phyloP scores from a whole-genome alignment of 37 sponge, comb jelly and placozoan species.

The Ianthella basta region DNA sequence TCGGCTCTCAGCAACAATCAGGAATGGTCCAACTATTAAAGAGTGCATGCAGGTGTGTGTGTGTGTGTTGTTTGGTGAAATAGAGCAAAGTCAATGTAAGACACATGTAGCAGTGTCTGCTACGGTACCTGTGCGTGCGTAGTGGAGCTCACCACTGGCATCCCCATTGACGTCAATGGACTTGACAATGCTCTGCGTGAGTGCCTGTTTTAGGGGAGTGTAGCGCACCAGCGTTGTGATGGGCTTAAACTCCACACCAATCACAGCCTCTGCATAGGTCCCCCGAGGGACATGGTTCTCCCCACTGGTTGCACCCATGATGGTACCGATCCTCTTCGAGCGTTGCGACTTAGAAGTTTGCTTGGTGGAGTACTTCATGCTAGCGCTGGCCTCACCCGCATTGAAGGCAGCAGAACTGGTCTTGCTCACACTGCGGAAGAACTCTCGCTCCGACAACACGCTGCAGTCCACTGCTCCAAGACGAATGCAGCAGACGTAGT shows the following conservation, averaged over 20 bases:
- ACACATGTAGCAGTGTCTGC: too few species aligned
- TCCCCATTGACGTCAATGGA: neutral
- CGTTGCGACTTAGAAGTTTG: too few species aligned
- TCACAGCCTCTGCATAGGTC: conserved; percentile 20
- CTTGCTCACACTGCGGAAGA: neutral
- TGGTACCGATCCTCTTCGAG: neutral
- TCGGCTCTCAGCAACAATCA: conserved; percentile 34
- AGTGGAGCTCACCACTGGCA: neutral
- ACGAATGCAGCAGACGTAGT: neutral
- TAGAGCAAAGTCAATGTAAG: too few species aligned
- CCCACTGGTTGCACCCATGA: neutral
- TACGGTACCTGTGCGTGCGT: too few species aligned
- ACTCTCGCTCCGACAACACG: neutral
- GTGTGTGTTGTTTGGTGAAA: too few species aligned
- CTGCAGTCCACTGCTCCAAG: conserved; percentile 10
- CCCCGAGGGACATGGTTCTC: neutral
- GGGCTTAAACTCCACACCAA: conserved; percentile 1
- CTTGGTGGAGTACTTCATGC: too few species aligned
- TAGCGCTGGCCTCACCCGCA: neutral
- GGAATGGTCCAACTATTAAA: conserved; percentile 60
- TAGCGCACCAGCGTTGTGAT: neutral
- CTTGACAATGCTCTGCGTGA: neutral
- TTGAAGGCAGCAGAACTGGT: neutral
- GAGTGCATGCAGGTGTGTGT: too few species aligned
- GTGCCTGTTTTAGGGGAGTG: neutral